Evolutionary conservation across 2,797 vertebrate species (phyloP).

Genomic region (Furcifer pardalis): DNA sequence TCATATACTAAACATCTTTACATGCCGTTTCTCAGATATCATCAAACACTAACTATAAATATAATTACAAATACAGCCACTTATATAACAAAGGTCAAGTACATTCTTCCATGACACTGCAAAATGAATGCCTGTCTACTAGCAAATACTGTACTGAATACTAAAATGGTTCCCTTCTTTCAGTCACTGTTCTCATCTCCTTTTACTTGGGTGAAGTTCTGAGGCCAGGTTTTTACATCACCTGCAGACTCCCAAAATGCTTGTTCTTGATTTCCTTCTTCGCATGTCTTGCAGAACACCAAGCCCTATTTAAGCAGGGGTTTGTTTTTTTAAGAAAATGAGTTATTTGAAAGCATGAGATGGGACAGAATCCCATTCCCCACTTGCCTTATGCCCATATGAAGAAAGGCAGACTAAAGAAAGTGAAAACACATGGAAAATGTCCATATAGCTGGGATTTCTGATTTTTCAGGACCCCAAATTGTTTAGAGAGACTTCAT

Average conservation of each 20-base stretch:
- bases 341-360: no score
- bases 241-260: neutral
- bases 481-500: no score
- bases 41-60: neutral
- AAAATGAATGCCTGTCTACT: neutral
- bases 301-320: no score
- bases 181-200: neutral
- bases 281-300: no score
- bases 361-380: no score
- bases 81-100: neutral
- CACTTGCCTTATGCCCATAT: no score
- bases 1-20: neutral
- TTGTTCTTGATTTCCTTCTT: neutral
- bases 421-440: no score
- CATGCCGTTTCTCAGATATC: neutral
- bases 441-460: no score
- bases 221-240: neutral
- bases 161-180: no score
- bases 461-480: no score
- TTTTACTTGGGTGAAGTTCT: neutral
- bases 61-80: neutral
- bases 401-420: no score
- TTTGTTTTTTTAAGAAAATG: no score
- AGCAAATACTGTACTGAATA: neutral
- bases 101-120: neutral